Evolutionary conservation across 2,113 vertebrate genomes (phyloP).

Genomic region (Callipepla californica): DNA sequence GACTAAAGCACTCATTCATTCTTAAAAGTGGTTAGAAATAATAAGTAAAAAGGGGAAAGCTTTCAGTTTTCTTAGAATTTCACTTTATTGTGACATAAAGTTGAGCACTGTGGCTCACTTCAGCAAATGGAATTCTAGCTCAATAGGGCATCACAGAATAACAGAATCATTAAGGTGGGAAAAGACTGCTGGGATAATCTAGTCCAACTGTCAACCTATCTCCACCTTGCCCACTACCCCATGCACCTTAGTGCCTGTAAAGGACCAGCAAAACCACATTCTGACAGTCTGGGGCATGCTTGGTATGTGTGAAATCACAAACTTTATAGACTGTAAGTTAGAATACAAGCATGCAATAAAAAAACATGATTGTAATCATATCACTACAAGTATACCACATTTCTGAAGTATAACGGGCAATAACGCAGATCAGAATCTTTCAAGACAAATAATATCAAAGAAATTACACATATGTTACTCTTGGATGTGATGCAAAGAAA

Average conservation of each 20-base stretch:
- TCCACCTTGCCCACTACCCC: too few species aligned
- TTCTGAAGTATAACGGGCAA: background rate
- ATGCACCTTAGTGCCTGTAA: too few species aligned
- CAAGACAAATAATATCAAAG: background rate
- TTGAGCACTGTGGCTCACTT: slow-evolving; percentile 23
- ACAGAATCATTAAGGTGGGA: background rate
- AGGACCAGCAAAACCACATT: too few species aligned
- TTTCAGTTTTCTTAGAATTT: background rate
- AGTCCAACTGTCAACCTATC: too few species aligned
- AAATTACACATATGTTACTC: background rate
- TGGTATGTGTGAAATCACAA: background rate
- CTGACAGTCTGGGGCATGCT: too few species aligned
- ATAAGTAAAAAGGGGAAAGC: background rate
- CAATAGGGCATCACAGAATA: background rate
- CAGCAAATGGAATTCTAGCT: background rate
- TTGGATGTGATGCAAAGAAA: background rate
- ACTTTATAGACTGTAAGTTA: background rate
- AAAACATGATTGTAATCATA: background rate
- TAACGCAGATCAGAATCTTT: background rate
- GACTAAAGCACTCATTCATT: background rate
- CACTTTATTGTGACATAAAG: background rate
- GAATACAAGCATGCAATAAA: background rate
- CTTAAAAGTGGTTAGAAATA: background rate
- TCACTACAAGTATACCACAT: background rate
- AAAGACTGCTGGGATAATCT: too few species aligned